Evolutionary conservation across 2,797 vertebrate species (phyloP).

Genomic region (Miichthys miiuy): DNA sequence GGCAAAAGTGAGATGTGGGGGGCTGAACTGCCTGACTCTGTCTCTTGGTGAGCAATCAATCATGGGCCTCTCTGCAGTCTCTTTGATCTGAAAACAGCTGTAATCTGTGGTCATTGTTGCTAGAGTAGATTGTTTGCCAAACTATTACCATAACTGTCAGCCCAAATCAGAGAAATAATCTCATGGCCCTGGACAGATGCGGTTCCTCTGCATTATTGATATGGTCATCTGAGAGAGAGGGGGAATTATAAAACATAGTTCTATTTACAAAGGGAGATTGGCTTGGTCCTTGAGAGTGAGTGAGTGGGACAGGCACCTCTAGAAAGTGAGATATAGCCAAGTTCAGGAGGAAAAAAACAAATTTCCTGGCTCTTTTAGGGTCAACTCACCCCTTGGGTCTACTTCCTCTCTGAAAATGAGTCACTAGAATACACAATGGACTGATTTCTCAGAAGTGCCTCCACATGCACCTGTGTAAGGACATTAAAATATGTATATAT

Average conservation of each 20-base stretch:
- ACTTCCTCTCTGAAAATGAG: slow-evolving; percentile 86
- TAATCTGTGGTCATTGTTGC: slow-evolving; percentile 96
- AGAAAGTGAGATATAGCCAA: slow-evolving; percentile 96
- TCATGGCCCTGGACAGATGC: slow-evolving; percentile 95
- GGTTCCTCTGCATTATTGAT: slow-evolving; percentile 99
- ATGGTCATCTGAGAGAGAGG: slow-evolving; percentile 92
- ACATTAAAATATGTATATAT: slow-evolving; percentile 81
- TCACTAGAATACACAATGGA: slow-evolving; percentile 86
- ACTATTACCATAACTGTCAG: slow-evolving; percentile 99
- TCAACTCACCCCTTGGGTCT: slow-evolving; percentile 89
- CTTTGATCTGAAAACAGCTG: slow-evolving; percentile 96
- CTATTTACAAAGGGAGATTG: slow-evolving; percentile 99
- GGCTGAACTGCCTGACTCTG: slow-evolving; percentile 88
- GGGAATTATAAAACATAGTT: slow-evolving; percentile 99
- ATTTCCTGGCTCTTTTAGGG: slow-evolving; percentile 92
- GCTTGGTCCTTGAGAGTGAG: slow-evolving; percentile 97
- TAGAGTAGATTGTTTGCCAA: slow-evolving; percentile 98
- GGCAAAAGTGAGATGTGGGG: slow-evolving; percentile 85
- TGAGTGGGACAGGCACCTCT: slow-evolving; percentile 94
- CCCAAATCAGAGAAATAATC: slow-evolving; percentile 99
- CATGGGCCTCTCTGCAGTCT: slow-evolving; percentile 90
- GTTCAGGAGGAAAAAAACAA: slow-evolving; percentile 87
- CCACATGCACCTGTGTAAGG: slow-evolving; percentile 72
- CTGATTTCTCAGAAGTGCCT: slow-evolving; percentile 79
- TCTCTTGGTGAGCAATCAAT: slow-evolving; percentile 90